These are phyloP conservation scores for Menidia menidia DNA, from an alignment of 2,797 vertebrate genomes.

Conservation along the genomic window DNA sequence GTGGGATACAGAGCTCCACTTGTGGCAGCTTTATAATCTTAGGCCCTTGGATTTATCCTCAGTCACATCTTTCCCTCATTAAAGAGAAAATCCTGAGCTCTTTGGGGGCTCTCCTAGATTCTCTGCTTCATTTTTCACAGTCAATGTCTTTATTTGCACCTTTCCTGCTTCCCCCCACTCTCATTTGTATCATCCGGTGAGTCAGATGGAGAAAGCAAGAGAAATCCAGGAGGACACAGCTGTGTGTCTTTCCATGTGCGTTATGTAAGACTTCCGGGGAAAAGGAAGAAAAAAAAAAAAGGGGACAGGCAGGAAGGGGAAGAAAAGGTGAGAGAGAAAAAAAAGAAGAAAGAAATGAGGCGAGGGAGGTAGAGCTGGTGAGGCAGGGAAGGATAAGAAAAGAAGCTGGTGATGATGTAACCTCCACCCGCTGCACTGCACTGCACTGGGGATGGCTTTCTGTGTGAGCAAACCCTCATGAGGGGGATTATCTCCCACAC, in stretches of 20 bases:
- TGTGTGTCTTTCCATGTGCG: conserved; percentile 22
- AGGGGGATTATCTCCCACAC: conserved; percentile 54
- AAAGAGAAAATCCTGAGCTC: neutral
- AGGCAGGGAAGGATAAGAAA: conserved; percentile 47
- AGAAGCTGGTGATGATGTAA: conserved; percentile 64
- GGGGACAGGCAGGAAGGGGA: conserved; percentile 24
- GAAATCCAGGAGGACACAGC: conserved; percentile 27
- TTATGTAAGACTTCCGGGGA: conserved; percentile 54
- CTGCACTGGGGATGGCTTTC: conserved; percentile 25
- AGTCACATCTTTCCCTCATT: neutral
- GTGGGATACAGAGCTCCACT: neutral
- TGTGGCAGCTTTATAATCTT: conserved; percentile 10
- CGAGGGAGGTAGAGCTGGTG: conserved; percentile 16
- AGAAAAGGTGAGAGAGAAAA: conserved; percentile 30
- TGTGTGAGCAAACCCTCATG: conserved; percentile 32
- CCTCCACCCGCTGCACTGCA: conserved; percentile 38
- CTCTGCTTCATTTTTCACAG: neutral
- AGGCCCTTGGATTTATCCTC: conserved; percentile 1
- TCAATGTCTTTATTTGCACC: neutral
- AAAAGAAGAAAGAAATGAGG: conserved; percentile 6
- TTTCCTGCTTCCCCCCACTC: neutral
- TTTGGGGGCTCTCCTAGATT: conserved; percentile 6
- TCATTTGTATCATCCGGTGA: neutral
- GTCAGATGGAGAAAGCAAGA: conserved; percentile 15
- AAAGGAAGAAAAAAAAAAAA: conserved; percentile 22